Base-by-base conservation (phyloP, 1,140 invertebrate species). In the Heliconius melpomene region DNA sequence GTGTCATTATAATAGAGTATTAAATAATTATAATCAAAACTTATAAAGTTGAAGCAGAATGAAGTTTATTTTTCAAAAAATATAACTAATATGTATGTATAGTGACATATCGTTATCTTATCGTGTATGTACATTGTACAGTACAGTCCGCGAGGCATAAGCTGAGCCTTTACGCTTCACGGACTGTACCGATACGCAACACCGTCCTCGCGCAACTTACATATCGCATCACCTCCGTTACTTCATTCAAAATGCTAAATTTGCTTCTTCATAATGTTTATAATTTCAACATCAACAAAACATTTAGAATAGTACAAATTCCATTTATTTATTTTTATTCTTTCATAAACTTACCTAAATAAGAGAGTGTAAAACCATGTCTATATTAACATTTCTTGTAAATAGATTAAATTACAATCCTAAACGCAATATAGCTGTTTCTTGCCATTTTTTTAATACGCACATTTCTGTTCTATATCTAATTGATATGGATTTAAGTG, bases 151-250 rank as follows among this genome's bases (percentile, higher is more conserved):
- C 40, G 40, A 3, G 3, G 40, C 3, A 16, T 46, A 1, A 46
- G 40, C 40, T 46, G 9, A 46, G 40, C 40, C 40, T 16, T 46
- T 46, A 16, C 40, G 40, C 40, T 16, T 46, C 40, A 16, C 40
- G 40, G 40, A 0, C 13, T 46, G 40, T 46, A 46, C 3, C 16
- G 7, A 90, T 86, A 60, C 8, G 54, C 54, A n/a, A 23, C 87
- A 87, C 91, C 91, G 91, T 93, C 91, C 91, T 89, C 85, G 84
- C 79, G 86, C 87, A 89, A 92, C 87, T 82, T 79, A 93, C 91
- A 93, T 93, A 92, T 93, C 91, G 87, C 87, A 72, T 83, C 84
- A 82, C 80, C 74, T 81, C 77, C 77, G 81, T 80, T 66, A 71
- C 36, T 29, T 29, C 60, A 66, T 66, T 66, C 60, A 16, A 66